A percentile compares a stretch with the other conserved stretches of the same genome.
phyloP scores from a whole-genome alignment of 2,113 vertebrate species.

The Stictonetta naevosa region DNA sequence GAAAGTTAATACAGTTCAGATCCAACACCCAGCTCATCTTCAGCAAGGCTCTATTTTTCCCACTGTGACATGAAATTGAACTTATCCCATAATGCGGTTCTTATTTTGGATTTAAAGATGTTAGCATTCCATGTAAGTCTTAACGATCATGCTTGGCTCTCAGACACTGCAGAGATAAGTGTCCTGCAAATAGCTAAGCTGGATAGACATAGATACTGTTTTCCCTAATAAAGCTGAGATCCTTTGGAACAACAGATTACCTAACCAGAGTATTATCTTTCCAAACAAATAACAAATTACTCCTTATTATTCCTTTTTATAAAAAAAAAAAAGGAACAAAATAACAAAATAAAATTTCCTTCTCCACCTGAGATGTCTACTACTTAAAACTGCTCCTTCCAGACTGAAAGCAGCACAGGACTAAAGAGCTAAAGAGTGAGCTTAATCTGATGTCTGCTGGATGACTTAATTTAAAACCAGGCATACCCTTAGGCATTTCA shows the following conservation, averaged over 20 bases:
- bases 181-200: constrained; percentile 28
- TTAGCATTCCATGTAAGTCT: neutral
- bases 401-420: neutral
- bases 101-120: constrained; percentile 33
- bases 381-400: neutral
- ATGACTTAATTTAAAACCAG: neutral
- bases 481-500: rapidly evolving
- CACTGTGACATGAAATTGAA: constrained; percentile 33
- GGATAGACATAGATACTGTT: neutral
- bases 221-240: neutral
- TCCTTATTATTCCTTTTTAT: neutral
- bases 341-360: neutral
- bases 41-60: constrained; percentile 39
- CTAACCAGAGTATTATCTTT: constrained; percentile 15
- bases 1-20: neutral
- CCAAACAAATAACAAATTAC: constrained; percentile 12
- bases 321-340: neutral
- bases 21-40: neutral
- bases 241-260: neutral
- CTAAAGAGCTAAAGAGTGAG: neutral
- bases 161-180: constrained; percentile 45
- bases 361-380: neutral
- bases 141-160: constrained; percentile 12
- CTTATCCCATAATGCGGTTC: neutral
- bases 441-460: neutral